A percentile compares a stretch with the other conserved stretches of the same genome.
Conservation (phyloP, 2,113 vertebrate species). For the Menidia beryllina region DNA sequence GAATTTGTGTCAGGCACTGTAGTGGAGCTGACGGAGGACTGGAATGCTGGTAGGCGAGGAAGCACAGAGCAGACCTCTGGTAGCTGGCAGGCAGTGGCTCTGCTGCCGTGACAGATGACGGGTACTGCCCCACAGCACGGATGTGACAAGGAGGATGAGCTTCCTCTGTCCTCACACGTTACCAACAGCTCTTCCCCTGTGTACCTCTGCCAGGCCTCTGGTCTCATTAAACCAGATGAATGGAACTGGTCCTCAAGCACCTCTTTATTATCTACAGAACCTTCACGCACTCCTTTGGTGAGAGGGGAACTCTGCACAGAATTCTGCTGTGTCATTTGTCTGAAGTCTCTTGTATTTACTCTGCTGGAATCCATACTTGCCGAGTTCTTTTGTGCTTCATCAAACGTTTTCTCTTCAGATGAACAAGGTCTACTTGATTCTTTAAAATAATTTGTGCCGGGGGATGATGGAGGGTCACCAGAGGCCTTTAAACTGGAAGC, state of each 20-base stretch:
- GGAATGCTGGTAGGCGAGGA: slow-evolving; percentile 8
- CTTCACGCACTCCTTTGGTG: background rate
- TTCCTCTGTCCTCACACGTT: slow-evolving; percentile 3
- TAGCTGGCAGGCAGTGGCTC: slow-evolving; percentile 2
- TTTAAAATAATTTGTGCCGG: background rate
- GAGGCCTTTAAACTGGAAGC: background rate
- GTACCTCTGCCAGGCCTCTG: slow-evolving; percentile 9
- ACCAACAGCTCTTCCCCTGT: slow-evolving; percentile 1
- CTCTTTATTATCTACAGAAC: slow-evolving; percentile 14
- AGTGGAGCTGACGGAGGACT: slow-evolving; percentile 11
- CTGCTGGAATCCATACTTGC: background rate
- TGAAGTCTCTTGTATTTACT: slow-evolving; percentile 6
- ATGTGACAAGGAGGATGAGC: slow-evolving; percentile 10
- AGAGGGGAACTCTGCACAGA: background rate
- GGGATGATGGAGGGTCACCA: background rate
- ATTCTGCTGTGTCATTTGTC: slow-evolving; percentile 3
- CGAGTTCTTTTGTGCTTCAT: slow-evolving; percentile 6
- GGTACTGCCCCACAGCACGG: slow-evolving; percentile 64
- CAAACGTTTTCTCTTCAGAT: background rate
- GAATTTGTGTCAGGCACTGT: background rate
- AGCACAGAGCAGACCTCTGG: slow-evolving; percentile 4
- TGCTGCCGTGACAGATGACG: slow-evolving; percentile 75
- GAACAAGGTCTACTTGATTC: background rate
- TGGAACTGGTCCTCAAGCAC: slow-evolving; percentile 7
- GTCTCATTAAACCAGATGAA: slow-evolving; percentile 7